Base-by-base conservation (phyloP, 2,888 invertebrate species). In the Gibbula magus region DNA sequence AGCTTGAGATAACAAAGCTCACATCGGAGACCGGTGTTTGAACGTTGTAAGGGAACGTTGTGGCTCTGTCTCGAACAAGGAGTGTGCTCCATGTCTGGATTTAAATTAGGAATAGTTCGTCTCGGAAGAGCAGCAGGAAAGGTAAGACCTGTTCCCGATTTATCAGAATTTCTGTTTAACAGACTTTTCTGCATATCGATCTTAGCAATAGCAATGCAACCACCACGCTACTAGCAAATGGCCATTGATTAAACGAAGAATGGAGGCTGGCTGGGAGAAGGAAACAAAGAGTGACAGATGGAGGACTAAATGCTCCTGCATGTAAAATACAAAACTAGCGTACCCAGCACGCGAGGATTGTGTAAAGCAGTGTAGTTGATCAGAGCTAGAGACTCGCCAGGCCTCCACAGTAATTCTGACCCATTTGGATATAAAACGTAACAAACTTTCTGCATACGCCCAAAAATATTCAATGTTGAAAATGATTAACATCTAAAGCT, bases 91-190 rank as follows among this genome's bases (percentile, higher is more conserved):
- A 90, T 91, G 91, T 89, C 90, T 70, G 90, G 91, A 81, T 89
- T 89, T 76, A 91, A 91, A 84, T 83, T 93, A 78, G 93, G 93
- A 66, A 93, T 93, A 80, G 93, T 93, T 25, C 90, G 93, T 75
- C 89, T 93, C 61, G 93, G 93, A 51, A 90, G 93, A 80, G 93
- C 93, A 3, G 93, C 93, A 52, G 93, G 93, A 86, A 93, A 93
- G 91, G 93, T 93, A 84, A 89, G 88, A 75, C 73, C 22, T 10
- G 32, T 18, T 16, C 29, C 13, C 20, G 35, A 35, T n/a, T 80
- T 52, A 54, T 52, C 22, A 39, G 45, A 53, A 78, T 70, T 51
- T n/a, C 18, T n/a, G 20, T 32, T 39, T 20, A 77, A 56, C 56
- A 54, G 25, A 39, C 22, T 54, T 52, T 39, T 20, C 51, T 45